Base-by-base conservation (phyloP, 2,888 invertebrate genomes). In the Drosophila macrothrix region DNA sequence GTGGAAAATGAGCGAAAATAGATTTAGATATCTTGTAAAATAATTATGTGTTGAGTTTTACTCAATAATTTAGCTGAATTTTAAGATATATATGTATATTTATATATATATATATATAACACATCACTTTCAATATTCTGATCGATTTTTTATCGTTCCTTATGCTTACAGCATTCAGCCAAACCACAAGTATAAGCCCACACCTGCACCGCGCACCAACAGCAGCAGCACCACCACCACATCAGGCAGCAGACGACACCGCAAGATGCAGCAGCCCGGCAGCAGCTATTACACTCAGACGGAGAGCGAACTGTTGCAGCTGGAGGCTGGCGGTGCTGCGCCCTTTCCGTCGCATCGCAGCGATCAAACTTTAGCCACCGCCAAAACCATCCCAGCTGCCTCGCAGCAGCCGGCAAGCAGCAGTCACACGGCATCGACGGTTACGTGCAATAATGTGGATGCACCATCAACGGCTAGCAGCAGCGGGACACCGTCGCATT, bases 251-350 rank as follows among this genome's bases (percentile, higher is more conserved):
- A 62, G 58, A 80, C 76, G 71, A 55, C 53, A 62, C 33, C 78
- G 29, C 78, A 88, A 90, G 75, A 80, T 90, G 85, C 91, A 91
- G 77, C 92, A 91, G 70, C 91, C 92, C 64, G 86, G 88, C 83
- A 92, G 91, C 87, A 92, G 92, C 74, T 92, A 93, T 68, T 92
- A 92, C 77, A 92, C 92, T 52, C 92, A 92, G 82, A 93, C 93
- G 73, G 92, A 93, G 76, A 93, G 93, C 76, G 93, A 93, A 75
- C 75, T 92, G 78, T 85, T 93, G 76, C 93, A 93, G 71, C 77
- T 92, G 65, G 92, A 92, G 82, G 92, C 92, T 52, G 90, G 90
- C 46, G 87, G 87, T 19, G 83, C 67, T 25, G 81, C 76, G 68
- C 90, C 67, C 80, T 83, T 76, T 87, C 66, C 88, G 33, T 59